Evolutionary conservation across 2,888 invertebrate species (phyloP), one percentile per base, ranked within the genome.

Genomic region (Pantelozetes paolii): DNA sequence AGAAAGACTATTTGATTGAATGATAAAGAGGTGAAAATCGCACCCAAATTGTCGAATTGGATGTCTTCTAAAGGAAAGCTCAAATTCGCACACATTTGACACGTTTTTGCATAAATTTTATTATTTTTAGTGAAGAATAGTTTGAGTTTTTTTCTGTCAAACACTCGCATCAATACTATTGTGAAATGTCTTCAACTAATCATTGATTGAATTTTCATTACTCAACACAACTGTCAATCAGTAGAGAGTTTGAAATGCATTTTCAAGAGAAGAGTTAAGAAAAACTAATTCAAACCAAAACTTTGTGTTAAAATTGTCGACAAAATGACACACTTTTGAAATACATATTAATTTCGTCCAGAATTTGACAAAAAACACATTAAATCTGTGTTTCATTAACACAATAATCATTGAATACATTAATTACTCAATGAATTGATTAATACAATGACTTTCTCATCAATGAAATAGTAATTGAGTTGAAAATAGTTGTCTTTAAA

Each of bases 31-130:
- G n/a, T n/a, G n/a, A n/a, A n/a, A n/a, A n/a, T n/a, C 57, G 28
- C 20, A 57, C 57, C 57, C 28, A 57, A 57, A 26, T 23, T 57
- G 28, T 57, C 57, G 28, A 57, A 57, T 15, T 57, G 20, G 5
- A 57, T 20, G 57, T 57, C 57, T 28, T 57, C 57, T 20, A 57
- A 28, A 23, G 57, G 23, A 28, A 28, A 28, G 28, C 28, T 28
- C 57, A 57, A 57, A 28, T 57, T 57, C 23, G 26, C 13, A 20
- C 57, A 57, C 57, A 57, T 57, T 28, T 57, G 57, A 57, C 23
- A 57, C 20, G 15, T 57, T 20, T 57, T 57, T 1, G 28, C 23
- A 57, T 23, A 57, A 28, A 57, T 15, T 28, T 28, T 23, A 57
- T 57, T 57, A 28, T 18, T 57, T 23, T 48, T 48, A n/a, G n/a